Evolutionary conservation across 2,797 vertebrate species (phyloP).

Genomic region (Rhinatrema bivittatum): DNA sequence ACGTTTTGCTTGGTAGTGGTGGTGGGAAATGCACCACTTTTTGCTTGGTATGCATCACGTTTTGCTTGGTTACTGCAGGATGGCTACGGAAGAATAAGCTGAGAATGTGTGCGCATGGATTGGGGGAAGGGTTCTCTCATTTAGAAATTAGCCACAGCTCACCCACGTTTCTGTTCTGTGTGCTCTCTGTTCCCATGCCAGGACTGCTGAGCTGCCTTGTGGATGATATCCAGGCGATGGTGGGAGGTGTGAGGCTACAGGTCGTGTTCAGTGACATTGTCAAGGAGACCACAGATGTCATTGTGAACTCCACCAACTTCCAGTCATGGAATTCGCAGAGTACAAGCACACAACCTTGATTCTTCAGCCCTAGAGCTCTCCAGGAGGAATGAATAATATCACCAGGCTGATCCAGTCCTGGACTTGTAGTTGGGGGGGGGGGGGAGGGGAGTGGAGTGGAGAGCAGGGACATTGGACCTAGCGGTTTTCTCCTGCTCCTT

Average conservation of each 20-base stretch:
- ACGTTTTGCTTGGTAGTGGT: too few species aligned
- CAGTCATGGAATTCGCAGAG: slow-evolving; percentile 18
- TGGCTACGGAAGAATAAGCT: slow-evolving; percentile 25
- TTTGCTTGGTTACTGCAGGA: slow-evolving; percentile 7
- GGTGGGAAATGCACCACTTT: not conserved
- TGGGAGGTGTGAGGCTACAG: slow-evolving; percentile 38
- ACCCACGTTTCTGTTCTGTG: not conserved
- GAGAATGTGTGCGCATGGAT: too few species aligned
- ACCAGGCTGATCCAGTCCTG: too few species aligned
- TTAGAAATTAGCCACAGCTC: too few species aligned
- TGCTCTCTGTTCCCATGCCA: too few species aligned
- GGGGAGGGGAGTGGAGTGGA: too few species aligned
- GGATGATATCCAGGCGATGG: slow-evolving; percentile 27
- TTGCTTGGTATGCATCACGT: slow-evolving; percentile 40
- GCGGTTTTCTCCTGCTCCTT: too few species aligned
- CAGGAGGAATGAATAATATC: too few species aligned
- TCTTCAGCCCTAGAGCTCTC: not conserved
- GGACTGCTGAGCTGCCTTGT: too few species aligned
- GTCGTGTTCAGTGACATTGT: slow-evolving; percentile 37
- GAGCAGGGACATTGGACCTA: too few species aligned
- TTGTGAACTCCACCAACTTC: slow-evolving; percentile 49
- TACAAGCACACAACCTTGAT: not conserved
- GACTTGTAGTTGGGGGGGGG: too few species aligned
- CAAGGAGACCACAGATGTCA: slow-evolving; percentile 31
- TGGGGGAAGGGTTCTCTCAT: too few species aligned